Evolutionary conservation across 2,113 vertebrate species (phyloP).

Genomic region (Zingel zingel): DNA sequence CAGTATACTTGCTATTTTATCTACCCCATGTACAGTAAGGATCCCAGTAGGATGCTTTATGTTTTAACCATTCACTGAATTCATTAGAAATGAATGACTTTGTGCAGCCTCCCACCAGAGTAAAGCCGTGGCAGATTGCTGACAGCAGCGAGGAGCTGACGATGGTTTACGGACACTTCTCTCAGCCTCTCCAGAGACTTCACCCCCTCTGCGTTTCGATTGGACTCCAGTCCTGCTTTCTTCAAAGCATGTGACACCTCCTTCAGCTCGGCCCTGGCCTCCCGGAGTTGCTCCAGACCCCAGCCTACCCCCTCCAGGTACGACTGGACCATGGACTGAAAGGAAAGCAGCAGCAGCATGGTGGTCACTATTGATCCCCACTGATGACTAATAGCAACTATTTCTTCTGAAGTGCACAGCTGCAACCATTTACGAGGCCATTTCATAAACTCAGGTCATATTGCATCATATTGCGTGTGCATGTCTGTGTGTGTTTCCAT

Average conservation of each 20-base stretch:
- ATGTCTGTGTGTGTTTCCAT: background rate
- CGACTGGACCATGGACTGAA: conserved; percentile 93
- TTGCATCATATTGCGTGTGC: background rate
- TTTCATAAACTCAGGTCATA: background rate
- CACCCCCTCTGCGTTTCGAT: conserved; percentile 69
- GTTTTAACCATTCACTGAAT: background rate
- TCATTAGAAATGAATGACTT: background rate
- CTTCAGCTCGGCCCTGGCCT: conserved; percentile 84
- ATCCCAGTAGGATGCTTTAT: background rate
- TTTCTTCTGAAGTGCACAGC: background rate
- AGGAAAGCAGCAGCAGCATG: conserved; percentile 9
- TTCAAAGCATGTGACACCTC: conserved; percentile 84
- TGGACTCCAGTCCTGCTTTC: conserved; percentile 81
- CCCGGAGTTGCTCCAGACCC: conserved; percentile 90
- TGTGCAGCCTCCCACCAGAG: conserved; percentile 85
- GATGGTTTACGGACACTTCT: conserved; percentile 83
- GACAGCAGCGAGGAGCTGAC: conserved; percentile 89
- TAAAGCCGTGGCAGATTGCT: conserved; percentile 92
- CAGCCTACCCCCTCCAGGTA: conserved; percentile 93
- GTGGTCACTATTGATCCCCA: background rate
- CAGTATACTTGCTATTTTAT: background rate
- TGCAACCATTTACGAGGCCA: background rate
- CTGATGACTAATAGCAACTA: background rate
- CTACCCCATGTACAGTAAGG: background rate
- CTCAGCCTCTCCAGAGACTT: conserved; percentile 84